These are phyloP conservation scores for Hybognathus amarus DNA, from an alignment of 2,797 vertebrate genomes.

Conservation along the genomic window DNA sequence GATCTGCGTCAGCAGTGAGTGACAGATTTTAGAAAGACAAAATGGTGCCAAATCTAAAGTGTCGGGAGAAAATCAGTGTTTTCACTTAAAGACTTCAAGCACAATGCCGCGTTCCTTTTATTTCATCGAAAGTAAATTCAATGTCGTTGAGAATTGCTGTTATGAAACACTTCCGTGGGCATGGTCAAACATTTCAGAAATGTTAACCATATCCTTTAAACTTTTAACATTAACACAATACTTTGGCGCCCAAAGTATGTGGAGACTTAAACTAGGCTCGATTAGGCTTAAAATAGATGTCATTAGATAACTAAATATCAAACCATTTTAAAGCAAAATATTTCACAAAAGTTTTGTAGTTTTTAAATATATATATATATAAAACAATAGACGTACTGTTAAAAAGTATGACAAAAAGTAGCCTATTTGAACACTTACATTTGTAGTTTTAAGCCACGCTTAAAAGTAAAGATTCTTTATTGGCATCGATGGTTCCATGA, in stretches of 20 bases:
- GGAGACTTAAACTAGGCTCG: not conserved
- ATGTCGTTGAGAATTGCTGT: conserved; percentile 67
- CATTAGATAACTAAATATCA: not conserved
- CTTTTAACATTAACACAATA: not conserved
- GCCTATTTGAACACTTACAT: not conserved
- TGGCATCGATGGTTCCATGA: not conserved
- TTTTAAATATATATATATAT: not conserved
- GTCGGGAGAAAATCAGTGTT: conserved; percentile 56
- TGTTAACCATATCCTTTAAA: not conserved
- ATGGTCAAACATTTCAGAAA: not conserved
- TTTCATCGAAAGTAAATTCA: conserved; percentile 10
- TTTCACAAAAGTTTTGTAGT: not conserved
- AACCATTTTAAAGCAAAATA: not conserved
- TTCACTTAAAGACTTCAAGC: conserved; percentile 38
- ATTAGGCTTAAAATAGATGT: not conserved
- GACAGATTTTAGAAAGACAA: conserved; percentile 61
- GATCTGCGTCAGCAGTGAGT: conserved; percentile 83
- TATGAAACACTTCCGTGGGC: conserved; percentile 12
- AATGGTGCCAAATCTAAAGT: conserved; percentile 52
- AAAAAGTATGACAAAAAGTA: not conserved
- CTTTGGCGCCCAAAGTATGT: not conserved
- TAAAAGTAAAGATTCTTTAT: not conserved
- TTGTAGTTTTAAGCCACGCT: not conserved
- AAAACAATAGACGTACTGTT: not conserved
- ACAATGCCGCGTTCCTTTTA: conserved; percentile 3